Conservation (phyloP, 2,113 vertebrate genomes). For the Saccopteryx leptura region DNA sequence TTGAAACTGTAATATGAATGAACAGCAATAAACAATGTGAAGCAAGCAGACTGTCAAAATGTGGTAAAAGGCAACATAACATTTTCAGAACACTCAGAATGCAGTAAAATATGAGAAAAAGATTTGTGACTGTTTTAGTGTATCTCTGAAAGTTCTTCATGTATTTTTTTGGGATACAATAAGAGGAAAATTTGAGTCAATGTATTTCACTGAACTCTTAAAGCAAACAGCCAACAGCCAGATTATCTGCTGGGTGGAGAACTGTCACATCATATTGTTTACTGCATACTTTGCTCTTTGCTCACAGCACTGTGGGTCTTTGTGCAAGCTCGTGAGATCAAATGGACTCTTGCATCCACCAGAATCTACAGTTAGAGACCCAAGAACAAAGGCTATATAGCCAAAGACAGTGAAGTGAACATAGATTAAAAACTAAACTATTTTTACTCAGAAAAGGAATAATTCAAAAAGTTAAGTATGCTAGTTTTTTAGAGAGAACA, state of each 20-base stretch:
- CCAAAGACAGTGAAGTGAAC: background rate
- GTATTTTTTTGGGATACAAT: slow-evolving; percentile 18
- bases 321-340: background rate
- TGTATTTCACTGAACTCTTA: slow-evolving; percentile 34
- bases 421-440: slow-evolving; percentile 53
- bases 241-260: slow-evolving; percentile 48
- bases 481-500: slow-evolving; percentile 30
- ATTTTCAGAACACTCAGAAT: slow-evolving; percentile 25
- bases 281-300: background rate
- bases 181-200: slow-evolving; percentile 59
- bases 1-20: slow-evolving; percentile 44
- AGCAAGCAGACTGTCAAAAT: slow-evolving; percentile 31
- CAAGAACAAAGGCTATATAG: background rate
- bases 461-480: slow-evolving; percentile 36
- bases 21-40: slow-evolving; percentile 33
- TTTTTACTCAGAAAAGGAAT: slow-evolving; percentile 48
- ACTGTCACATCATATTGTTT: background rate
- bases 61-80: slow-evolving; percentile 32
- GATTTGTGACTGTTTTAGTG: slow-evolving; percentile 3
- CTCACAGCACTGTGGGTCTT: slow-evolving; percentile 19
- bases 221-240: slow-evolving; percentile 45
- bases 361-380: background rate
- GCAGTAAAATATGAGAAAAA: slow-evolving; percentile 22
- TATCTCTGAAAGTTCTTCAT: slow-evolving; percentile 54
- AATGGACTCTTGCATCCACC: background rate